Evolutionary conservation across 2,888 invertebrate genomes (phyloP).

Genomic region (Liodrosophila aerea): DNA sequence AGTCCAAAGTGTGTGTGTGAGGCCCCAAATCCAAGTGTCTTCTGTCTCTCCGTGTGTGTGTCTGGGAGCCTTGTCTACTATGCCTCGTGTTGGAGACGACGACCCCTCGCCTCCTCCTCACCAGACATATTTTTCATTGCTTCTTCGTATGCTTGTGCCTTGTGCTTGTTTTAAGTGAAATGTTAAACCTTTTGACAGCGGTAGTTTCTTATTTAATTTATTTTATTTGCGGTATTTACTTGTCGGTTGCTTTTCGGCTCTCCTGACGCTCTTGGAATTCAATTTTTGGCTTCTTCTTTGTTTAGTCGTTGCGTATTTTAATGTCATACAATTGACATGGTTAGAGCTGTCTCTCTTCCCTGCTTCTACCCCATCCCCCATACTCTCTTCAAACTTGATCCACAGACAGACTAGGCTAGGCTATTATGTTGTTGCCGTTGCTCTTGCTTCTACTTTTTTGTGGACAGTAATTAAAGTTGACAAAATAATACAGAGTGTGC

Average conservation of each 20-base stretch:
- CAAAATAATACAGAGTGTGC: slow-evolving; percentile 46
- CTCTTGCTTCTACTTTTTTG: slow-evolving; percentile 39
- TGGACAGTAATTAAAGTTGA: slow-evolving; percentile 69
- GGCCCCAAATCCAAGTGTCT: slow-evolving; percentile 43
- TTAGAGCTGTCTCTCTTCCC: slow-evolving; percentile 30
- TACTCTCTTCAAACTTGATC: background rate
- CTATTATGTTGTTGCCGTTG: slow-evolving; percentile 12
- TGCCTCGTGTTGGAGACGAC: background rate
- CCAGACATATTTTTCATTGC: slow-evolving; percentile 44
- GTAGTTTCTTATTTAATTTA: slow-evolving; percentile 77
- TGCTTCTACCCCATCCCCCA: slow-evolving; percentile 2
- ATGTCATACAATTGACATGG: slow-evolving; percentile 71
- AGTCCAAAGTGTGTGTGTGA: slow-evolving; percentile 9
- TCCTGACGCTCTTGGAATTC: slow-evolving; percentile 49
- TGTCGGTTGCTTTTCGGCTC: slow-evolving; percentile 37
- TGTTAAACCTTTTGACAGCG: slow-evolving; percentile 76
- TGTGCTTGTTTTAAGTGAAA: slow-evolving; percentile 71
- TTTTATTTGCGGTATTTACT: slow-evolving; percentile 76
- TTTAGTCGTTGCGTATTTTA: slow-evolving; percentile 63
- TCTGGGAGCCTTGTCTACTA: slow-evolving; percentile 20
- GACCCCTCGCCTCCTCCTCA: background rate
- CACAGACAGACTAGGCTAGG: background rate
- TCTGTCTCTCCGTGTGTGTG: slow-evolving; percentile 1
- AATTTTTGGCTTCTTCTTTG: slow-evolving; percentile 58
- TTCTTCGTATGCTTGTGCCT: slow-evolving; percentile 37